Base-by-base conservation (phyloP, 2,113 vertebrate species). In the Actenoides hombroni region DNA sequence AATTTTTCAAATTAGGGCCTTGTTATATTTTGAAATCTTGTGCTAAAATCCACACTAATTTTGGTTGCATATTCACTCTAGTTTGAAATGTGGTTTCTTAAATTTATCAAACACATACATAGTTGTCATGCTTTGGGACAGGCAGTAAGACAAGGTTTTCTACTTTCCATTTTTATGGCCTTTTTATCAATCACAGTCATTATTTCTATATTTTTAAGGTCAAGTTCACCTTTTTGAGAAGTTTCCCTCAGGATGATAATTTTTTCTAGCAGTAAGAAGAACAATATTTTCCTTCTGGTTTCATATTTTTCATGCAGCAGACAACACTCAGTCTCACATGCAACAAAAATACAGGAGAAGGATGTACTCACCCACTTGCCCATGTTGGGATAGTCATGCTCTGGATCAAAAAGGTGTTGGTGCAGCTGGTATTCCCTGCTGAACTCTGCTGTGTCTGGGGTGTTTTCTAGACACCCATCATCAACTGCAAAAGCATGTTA, bases 391-490 rank as follows among this genome's bases (percentile, higher is more conserved):
- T 99, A 99, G 97, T 99, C 98, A n/a, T 99, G 99, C 94, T 99
- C 99, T 5, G 99, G 99, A 96, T 99, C 99, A 86, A 98, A 99
- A 51, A 99, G 98, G 83, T 99, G 99, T 92, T 99, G 99, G 92
- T 99, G 99, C 93, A 99, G 98, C 86, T 99, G 99, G 94, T 99
- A 99, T 95, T 99, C 99, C 96, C 98, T 98, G 97, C 99, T 99
- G 98, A 99, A 99, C 96, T 99, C 98, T 2, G 99, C 99, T 17
- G 99, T 99, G 98, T 99, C 99, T 2, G 99, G 99, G 39, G 98
- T 98, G 39, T 99, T 99, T 97, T 99, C 99, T 94, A 99, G 96
- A 94, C 99, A 99, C 44, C 99, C 99, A 57, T 99, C 99, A 84
- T 97, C 98, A 88, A 94, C 99, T 99, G 95, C 65, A 97, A 97